Evolutionary conservation across 2,797 vertebrate genomes (phyloP).

Genomic region (Poeciliopsis infans): DNA sequence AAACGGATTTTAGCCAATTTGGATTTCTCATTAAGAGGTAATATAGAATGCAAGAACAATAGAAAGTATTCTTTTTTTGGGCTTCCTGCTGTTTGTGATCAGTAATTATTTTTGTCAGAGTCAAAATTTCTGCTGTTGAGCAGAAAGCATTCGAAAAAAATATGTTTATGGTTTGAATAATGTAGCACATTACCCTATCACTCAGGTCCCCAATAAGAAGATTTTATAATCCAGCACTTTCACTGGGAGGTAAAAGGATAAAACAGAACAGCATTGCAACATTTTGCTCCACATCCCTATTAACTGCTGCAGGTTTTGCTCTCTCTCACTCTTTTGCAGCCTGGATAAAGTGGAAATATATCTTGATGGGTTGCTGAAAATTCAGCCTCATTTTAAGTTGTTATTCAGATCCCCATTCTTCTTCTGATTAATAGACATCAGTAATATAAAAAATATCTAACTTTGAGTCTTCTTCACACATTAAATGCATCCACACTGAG

Average conservation of each 20-base stretch:
- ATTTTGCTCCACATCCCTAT: neutral
- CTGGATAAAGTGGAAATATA: neutral
- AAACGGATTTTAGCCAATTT: neutral
- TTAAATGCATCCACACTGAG: neutral
- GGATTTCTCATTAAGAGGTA: neutral
- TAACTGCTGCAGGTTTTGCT: neutral
- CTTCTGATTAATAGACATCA: neutral
- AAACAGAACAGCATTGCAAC: neutral
- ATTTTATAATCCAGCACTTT: neutral
- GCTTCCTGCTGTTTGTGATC: neutral
- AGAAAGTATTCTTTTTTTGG: neutral
- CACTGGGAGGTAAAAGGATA: neutral
- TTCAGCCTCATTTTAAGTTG: neutral
- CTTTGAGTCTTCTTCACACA: neutral
- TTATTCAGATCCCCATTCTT: neutral
- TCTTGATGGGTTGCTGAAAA: neutral
- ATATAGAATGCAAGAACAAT: neutral
- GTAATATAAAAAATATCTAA: neutral
- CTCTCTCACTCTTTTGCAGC: neutral
- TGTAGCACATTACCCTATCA: neutral
- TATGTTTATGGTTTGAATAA: neutral
- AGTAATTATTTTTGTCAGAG: neutral
- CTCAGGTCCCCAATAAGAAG: neutral
- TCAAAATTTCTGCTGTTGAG: neutral
- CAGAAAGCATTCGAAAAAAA: neutral